A percentile compares a stretch with the other conserved stretches of the same genome.
Conservation (phyloP, 1,140 invertebrate genomes). For the Brachionus rubens region DNA sequence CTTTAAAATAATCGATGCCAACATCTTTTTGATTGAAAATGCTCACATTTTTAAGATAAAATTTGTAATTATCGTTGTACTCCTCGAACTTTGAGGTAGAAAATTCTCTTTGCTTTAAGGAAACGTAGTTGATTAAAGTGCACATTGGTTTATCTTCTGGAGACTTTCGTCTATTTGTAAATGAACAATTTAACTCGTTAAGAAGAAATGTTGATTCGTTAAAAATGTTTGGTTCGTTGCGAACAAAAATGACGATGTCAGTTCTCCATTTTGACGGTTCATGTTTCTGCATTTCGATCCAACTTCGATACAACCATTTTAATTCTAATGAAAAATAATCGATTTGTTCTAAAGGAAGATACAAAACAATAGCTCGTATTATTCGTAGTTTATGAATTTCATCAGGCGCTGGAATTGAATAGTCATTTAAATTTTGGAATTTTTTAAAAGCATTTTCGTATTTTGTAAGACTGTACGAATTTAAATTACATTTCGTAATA, state of each 20-base stretch:
- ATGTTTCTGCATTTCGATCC: conserved; percentile 15
- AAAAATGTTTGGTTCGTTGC: background rate
- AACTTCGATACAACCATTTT: conserved; percentile 29
- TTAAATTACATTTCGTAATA: too few species aligned
- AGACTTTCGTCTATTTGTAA: conserved; percentile 4
- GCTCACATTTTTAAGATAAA: background rate
- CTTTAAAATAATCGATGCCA: background rate
- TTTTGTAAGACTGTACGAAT: too few species aligned
- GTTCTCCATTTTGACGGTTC: conserved; percentile 39
- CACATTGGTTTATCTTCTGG: conserved; percentile 34
- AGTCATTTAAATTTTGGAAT: too few species aligned
- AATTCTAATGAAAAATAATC: background rate
- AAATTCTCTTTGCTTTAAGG: background rate
- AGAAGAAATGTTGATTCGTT: background rate
- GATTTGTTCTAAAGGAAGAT: conserved; percentile 6
- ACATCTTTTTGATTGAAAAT: background rate
- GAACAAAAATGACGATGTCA: conserved; percentile 29
- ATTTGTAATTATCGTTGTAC: background rate
- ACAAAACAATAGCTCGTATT: background rate
- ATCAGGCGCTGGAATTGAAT: background rate
- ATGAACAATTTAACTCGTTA: conserved; percentile 10
- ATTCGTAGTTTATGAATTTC: background rate
- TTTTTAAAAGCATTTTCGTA: too few species aligned
- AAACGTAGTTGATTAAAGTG: background rate
- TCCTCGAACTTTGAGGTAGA: background rate